These are phyloP conservation scores for Eulimnadia texana DNA, from an alignment of 1,140 invertebrate genomes.

Conservation along the genomic window DNA sequence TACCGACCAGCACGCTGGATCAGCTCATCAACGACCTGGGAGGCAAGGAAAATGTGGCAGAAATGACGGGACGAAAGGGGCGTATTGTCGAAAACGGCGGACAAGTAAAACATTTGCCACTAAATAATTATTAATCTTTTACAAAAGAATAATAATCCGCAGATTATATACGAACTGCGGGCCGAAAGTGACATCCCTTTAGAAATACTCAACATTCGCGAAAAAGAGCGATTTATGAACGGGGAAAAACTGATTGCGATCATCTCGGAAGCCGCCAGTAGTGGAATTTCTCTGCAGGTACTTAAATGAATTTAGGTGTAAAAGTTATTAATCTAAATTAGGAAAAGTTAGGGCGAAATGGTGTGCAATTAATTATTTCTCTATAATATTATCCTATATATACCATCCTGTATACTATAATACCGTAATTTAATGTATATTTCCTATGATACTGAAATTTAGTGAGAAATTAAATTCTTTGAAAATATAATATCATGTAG, in stretches of 20 bases:
- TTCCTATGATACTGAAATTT: too few relatives aligned
- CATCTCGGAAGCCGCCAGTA: slow-evolving; percentile 97
- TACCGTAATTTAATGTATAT: too few relatives aligned
- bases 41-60: slow-evolving; percentile 92
- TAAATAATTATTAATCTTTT: background rate
- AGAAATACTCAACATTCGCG: slow-evolving; percentile 77
- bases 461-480: background rate
- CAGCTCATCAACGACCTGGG: slow-evolving; percentile 96
- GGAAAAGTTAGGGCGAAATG: too few relatives aligned
- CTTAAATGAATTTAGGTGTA: background rate
- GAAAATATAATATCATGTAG: too few relatives aligned
- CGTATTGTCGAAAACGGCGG: slow-evolving; percentile 85
- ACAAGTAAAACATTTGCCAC: too few relatives aligned
- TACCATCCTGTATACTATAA: too few relatives aligned
- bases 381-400: too few relatives aligned
- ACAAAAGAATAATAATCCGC: background rate
- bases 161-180: slow-evolving; percentile 83
- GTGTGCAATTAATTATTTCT: too few relatives aligned
- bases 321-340: background rate
- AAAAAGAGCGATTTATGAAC: slow-evolving; percentile 85
- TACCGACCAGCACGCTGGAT: slow-evolving; percentile 95
- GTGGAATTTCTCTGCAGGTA: slow-evolving; percentile 63
- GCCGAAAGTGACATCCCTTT: slow-evolving; percentile 86
- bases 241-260: slow-evolving; percentile 97
- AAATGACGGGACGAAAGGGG: slow-evolving; percentile 96